Percentiles rank a stretch among this genome's conserved stretches.
phyloP scores from a whole-genome alignment of 2,888 invertebrate genomes.

The Anagyrus pseudococci region DNA sequence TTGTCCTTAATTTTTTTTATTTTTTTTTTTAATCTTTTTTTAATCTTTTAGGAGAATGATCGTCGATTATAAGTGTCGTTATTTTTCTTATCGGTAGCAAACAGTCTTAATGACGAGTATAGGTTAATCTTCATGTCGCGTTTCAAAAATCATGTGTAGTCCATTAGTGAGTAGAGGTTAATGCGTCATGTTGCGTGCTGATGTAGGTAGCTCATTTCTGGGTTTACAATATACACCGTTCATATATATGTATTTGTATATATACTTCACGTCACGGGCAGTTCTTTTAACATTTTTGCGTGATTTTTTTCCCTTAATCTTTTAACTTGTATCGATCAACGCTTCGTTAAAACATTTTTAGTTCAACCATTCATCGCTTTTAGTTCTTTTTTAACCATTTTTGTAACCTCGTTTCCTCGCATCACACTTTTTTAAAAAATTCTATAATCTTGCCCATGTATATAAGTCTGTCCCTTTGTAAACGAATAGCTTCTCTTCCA shows the following conservation, averaged over 20 bases:
- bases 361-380: conserved; percentile 7
- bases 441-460: conserved; percentile 29
- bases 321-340: conserved; percentile 18
- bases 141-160: conserved; percentile 56
- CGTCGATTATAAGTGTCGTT: conserved; percentile 52
- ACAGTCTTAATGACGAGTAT: conserved; percentile 61
- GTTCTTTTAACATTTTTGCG: conserved; percentile 25
- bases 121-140: conserved; percentile 58
- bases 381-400: conserved; percentile 2
- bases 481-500: conserved; percentile 35
- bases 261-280: conserved; percentile 35
- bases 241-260: conserved; percentile 30
- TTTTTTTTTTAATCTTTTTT: conserved; percentile 35
- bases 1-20: conserved; percentile 55
- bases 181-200: conserved; percentile 58
- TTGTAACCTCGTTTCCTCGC: conserved; percentile 3
- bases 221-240: conserved; percentile 46
- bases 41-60: conserved; percentile 44
- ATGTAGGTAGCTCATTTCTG: conserved; percentile 54
- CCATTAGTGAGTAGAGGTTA: conserved; percentile 53
- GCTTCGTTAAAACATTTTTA: conserved; percentile 19
- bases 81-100: conserved; percentile 57
- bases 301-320: conserved; percentile 12
- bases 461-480: conserved; percentile 34
- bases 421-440: conserved; percentile 29